Conservation (phyloP, 2,888 invertebrate genomes). For the Clivina fossor region DNA sequence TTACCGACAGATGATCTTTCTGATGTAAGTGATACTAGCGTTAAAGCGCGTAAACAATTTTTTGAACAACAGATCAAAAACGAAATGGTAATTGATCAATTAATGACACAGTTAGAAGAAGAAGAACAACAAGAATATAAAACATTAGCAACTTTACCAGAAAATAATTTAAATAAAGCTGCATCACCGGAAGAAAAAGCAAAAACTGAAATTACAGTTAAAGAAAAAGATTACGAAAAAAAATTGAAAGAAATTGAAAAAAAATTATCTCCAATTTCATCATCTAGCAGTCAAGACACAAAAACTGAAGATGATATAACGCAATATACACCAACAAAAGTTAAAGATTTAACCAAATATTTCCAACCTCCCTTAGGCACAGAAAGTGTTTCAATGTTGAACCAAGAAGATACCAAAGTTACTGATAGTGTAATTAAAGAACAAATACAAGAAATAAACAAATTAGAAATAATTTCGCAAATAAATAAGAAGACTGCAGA, state of each 20-base stretch:
- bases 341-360: constrained; percentile 24
- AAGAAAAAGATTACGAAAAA: constrained; percentile 44
- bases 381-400: constrained; percentile 3
- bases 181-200: constrained; percentile 41
- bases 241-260: constrained; percentile 37
- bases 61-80: constrained; percentile 64
- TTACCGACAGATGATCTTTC: constrained; percentile 55
- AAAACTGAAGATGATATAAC: constrained; percentile 33
- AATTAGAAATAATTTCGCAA: constrained; percentile 9
- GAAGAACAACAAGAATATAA: constrained; percentile 56
- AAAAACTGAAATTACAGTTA: constrained; percentile 41
- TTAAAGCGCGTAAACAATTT: constrained; percentile 59
- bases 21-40: constrained; percentile 59
- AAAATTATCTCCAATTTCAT: constrained; percentile 30
- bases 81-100: constrained; percentile 59
- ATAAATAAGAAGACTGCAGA: constrained; percentile 3
- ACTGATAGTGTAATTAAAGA: neutral
- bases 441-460: neutral
- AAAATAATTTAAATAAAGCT: constrained; percentile 26
- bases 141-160: constrained; percentile 41
- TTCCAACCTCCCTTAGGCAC: constrained; percentile 19
- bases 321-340: constrained; percentile 29
- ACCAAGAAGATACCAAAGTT: neutral
- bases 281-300: constrained; percentile 31
- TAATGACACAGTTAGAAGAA: constrained; percentile 55